Evolutionary conservation across 1,140 invertebrate species (phyloP), one percentile per base, ranked within the genome.

Genomic region (Physella acuta): DNA sequence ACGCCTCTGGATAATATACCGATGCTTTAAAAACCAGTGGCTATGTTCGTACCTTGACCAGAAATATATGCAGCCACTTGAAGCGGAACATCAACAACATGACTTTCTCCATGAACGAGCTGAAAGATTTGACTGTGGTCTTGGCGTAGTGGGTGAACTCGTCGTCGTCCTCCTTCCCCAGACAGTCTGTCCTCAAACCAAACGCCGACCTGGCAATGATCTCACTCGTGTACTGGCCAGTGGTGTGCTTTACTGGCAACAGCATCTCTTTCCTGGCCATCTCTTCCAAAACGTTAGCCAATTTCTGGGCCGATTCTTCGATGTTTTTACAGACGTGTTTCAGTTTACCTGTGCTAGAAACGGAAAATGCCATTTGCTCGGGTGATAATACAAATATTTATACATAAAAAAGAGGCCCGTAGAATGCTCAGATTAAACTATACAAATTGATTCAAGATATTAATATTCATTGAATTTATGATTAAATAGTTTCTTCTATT

Each of bases 181-280:
- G 34, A n/a, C 39, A 52, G 4, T 65, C 5, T 33, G 62, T 44
- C 1, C 53, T 0, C 11, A 65, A 17, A 44, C 62, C 62, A 34
- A 65, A 65, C 28, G 44, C 62, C 30, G 62, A 52, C 49, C 36
- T 65, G 39, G 62, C 62, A 1, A 65, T 65, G 26, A 65, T 65
- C 20, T 51, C 62, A 14, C 34, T 52, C 2, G 44, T 52, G 30
- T 65, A 65, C 11, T 51, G 44, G 2, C 62, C 62, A 33, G 31
- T 31, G 3, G 49, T 33, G 34, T 65, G 26, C 20, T 34, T 37
- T 3, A 65, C 16, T 2, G 3, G 3, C 2, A 65, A 24, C 3
- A 31, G 24, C 16, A 24, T 33, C 30, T n/a, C 49, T 3, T 39
- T 34, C 26, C 34, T 53, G 14, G 44, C 62, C 2, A 24, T 17